Evolutionary conservation across 1,140 invertebrate genomes (phyloP), one percentile per base, ranked within the genome.

Genomic region (Cydia pomonella): DNA sequence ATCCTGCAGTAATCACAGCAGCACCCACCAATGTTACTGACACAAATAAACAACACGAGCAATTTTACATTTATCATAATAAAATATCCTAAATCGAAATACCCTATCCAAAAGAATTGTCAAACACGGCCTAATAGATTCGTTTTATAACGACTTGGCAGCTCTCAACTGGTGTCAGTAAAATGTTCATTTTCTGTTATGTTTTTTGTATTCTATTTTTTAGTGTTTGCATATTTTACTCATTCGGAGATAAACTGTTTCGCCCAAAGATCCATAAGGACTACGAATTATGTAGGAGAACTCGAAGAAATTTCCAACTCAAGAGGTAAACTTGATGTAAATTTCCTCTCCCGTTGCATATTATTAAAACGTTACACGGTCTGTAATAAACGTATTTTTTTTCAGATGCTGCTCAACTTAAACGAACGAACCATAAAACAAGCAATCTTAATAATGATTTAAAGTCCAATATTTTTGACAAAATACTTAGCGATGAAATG

Each of bases 401-500:
- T 83, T 59, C 53, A 78, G 75, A 5, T 33, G 64, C 64, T 69
- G 64, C 18, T 69, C 64, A 18, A 18, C n/a, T 18, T 33, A 38
- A 69, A 29, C 33, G 18, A 41, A 69, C 29, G n/a, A 79, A 76
- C 62, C 71, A 79, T 16, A 78, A 78, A 25, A 76, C 63, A 62
- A 81, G 62, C 16, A 75, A 59, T 53, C 75, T 25, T 13, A 44
- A 47, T 18, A 72, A 38, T 18, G 44, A 92, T 80, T 85, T 90
- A 72, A 87, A 87, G 76, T 81, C 75, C 5, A 88, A 90, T 73
- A 75, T 87, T 10, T 89, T 90, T 69, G 88, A 89, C 66, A 90
- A 87, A 84, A 90, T 88, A 85, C 73, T 91, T 23, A 87, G 85
- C 3, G 85, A 90, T 72, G 88, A 90, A 80, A 87, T 92, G 82